Percentiles rank a stretch among this genome's conserved stretches.
Evolutionary conservation across 1,140 invertebrate species (phyloP).

Genomic region (Bombus pyrosoma): DNA sequence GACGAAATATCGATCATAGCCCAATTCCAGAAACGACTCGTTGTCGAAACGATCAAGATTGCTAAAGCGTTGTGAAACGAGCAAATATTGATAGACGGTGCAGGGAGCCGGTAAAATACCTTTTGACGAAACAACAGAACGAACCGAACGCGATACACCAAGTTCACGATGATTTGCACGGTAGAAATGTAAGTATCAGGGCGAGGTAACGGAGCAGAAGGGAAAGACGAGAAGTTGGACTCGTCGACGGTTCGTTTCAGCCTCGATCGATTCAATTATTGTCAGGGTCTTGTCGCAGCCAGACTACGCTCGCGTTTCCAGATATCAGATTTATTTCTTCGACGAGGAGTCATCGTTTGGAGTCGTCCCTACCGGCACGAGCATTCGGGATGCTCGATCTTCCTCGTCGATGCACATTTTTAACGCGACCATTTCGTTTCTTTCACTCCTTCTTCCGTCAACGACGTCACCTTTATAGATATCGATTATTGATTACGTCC

Average conservation of each 20-base stretch:
- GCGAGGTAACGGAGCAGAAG: background rate
- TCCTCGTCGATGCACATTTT: constrained; percentile 39
- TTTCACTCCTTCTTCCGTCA: background rate
- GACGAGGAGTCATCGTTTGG: constrained; percentile 23
- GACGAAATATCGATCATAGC: background rate
- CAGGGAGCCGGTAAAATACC: background rate
- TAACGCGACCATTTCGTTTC: constrained; percentile 10
- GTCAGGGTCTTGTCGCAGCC: constrained; percentile 21
- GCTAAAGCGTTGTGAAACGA: background rate
- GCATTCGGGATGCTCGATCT: constrained; percentile 19
- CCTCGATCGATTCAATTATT: constrained; percentile 43
- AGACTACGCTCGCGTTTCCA: constrained; percentile 9
- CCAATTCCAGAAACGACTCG: background rate
- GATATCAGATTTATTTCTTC: constrained; percentile 44
- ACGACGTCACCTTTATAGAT: background rate
- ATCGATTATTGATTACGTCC: constrained; percentile 4
- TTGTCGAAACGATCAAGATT: background rate
- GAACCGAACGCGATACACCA: background rate
- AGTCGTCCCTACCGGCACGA: constrained; percentile 10
- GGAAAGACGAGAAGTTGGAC: background rate
- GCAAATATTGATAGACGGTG: background rate
- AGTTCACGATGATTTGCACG: constrained; percentile 6
- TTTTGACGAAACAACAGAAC: background rate
- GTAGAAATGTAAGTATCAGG: background rate
- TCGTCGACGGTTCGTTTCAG: constrained; percentile 31